Percentiles rank a stretch among this genome's conserved stretches.
Conservation (phyloP, 2,888 invertebrate genomes). For the Drosophila eohydei region DNA sequence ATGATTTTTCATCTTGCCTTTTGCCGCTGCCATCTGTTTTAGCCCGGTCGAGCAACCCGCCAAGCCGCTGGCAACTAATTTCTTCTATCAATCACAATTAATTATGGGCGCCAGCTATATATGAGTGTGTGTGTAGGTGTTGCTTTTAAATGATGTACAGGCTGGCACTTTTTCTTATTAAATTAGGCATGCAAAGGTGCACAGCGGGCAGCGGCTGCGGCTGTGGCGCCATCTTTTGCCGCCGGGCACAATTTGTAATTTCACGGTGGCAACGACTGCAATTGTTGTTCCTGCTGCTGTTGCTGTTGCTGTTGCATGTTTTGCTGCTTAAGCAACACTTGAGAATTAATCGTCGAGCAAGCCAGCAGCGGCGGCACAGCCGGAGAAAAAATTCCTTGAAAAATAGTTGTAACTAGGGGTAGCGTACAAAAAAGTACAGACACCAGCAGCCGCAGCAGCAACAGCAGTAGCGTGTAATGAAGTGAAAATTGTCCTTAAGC, state of each 20-base stretch:
- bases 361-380: conserved; percentile 4
- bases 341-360: conserved; percentile 59
- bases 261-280: conserved; percentile 56
- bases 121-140: conserved; percentile 15
- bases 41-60: conserved; percentile 40
- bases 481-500: conserved; percentile 84
- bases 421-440: conserved; percentile 3
- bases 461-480: conserved; percentile 73
- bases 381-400: conserved; percentile 47
- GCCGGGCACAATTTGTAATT: conserved; percentile 69
- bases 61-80: conserved; percentile 70
- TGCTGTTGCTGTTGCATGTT: conserved; percentile 44
- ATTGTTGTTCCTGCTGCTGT: conserved; percentile 7
- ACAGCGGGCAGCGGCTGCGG: conserved; percentile 21
- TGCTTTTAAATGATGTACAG: conserved; percentile 61
- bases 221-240: conserved; percentile 45
- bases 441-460: background rate
- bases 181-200: conserved; percentile 70
- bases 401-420: conserved; percentile 40
- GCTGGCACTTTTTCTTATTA: conserved; percentile 71
- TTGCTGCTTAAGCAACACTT: conserved; percentile 58
- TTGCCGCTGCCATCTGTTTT: conserved; percentile 69
- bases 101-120: conserved; percentile 55
- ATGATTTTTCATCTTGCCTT: conserved; percentile 77
- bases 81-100: conserved; percentile 82